These are phyloP conservation scores for Gallinago undulata DNA, from an alignment of 2,113 vertebrate genomes.

Conservation along the genomic window DNA sequence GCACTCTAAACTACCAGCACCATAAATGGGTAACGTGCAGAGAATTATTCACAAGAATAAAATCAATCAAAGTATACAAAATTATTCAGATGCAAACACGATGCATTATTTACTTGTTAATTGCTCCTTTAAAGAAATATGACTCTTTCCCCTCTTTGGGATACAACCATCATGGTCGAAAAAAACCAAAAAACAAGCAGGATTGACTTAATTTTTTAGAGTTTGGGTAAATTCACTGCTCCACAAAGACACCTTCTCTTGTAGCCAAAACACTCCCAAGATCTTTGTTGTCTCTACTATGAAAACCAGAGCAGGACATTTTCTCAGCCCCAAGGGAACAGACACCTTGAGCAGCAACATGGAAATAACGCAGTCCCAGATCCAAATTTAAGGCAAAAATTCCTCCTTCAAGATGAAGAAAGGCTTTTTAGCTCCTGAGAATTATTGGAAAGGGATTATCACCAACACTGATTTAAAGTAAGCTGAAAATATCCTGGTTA, in stretches of 20 bases:
- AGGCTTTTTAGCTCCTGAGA: neutral
- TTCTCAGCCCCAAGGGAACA: neutral
- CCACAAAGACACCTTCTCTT: neutral
- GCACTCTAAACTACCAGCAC: neutral
- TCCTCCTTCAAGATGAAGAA: neutral
- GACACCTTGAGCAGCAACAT: neutral
- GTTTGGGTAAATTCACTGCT: neutral
- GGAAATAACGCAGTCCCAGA: neutral
- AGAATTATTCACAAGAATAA: neutral
- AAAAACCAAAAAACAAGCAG: neutral
- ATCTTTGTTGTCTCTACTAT: neutral
- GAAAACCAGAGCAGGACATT: neutral
- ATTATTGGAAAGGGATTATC: conserved; percentile 19
- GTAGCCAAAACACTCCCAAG: neutral
- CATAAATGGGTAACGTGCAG: neutral
- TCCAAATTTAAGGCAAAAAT: neutral
- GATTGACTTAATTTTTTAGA: neutral
- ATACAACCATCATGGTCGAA: neutral
- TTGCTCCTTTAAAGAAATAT: neutral
- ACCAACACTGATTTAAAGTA: neutral
- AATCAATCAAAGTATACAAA: neutral
- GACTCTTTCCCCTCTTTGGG: neutral
- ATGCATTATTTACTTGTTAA: neutral
- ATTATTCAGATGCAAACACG: neutral
- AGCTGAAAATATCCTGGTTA: neutral